phyloP scores from a whole-genome alignment of 1,140 invertebrate genomes.

The Eulimnadia texana region DNA sequence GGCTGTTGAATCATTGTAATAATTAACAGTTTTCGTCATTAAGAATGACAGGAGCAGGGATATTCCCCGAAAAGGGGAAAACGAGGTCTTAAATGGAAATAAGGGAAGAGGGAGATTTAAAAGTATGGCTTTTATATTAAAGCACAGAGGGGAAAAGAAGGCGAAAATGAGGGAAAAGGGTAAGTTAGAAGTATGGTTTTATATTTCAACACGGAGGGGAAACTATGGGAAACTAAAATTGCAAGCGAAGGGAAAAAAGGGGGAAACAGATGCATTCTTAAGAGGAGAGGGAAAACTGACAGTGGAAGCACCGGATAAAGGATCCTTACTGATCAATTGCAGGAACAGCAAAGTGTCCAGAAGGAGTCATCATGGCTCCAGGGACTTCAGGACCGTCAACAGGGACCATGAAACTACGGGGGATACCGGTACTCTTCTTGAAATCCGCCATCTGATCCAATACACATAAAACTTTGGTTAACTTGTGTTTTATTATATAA shows the following conservation, averaged over 20 bases:
- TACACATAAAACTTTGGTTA: constrained; percentile 24
- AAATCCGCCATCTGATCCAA: constrained; percentile 45
- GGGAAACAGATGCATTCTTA: no score
- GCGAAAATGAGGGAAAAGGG: not conserved
- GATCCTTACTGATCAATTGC: constrained; percentile 64
- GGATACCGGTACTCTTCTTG: constrained; percentile 92
- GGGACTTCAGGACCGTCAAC: constrained; percentile 75
- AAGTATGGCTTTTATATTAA: not conserved
- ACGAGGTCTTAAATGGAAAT: not conserved
- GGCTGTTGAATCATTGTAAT: constrained; percentile 41
- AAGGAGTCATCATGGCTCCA: constrained; percentile 84
- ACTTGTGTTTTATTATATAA: no score
- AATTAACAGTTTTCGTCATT: constrained; percentile 15
- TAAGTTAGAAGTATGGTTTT: no score
- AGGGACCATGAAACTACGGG: constrained; percentile 86
- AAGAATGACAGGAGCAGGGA: no score
- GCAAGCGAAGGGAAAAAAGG: no score
- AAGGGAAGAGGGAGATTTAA: not conserved
- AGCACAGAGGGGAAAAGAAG: not conserved
- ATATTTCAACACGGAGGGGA: no score
- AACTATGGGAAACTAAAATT: no score
- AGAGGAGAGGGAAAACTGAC: no score
- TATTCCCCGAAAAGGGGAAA: no score
- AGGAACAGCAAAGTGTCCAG: constrained; percentile 79
- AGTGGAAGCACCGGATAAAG: no score